Evolutionary conservation across 1,140 invertebrate species (phyloP), one percentile per base, ranked within the genome.

Genomic region (Pachypsylla venusta): DNA sequence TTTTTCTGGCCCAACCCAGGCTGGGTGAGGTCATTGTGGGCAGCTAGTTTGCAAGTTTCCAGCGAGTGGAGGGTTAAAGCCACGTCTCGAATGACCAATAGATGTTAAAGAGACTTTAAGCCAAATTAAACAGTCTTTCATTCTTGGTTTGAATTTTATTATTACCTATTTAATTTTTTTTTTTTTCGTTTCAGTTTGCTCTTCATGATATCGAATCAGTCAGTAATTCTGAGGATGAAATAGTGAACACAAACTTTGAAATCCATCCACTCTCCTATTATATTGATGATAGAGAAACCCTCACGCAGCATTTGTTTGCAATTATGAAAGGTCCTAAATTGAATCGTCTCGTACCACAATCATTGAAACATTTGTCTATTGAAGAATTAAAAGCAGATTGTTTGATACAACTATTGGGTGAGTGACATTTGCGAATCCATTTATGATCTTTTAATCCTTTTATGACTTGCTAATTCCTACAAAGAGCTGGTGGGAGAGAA

Each of bases 311-410:
- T 59, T 61, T 69, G 61, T 69, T 69, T 63, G 60, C 63, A 35
- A 56, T 65, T 1, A 42, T 48, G 12, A 24, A 7, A n/a, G 42
- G 42, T 10, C n/a, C 42, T 48, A 48, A 48, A 19, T n/a, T 48
- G 42, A 48, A 48, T 7, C 42, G 42, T 19, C 16, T 48, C n/a
- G 42, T 48, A 48, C 42, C 42, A 19, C 42, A n/a, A 4, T n/a
- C 5, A 5, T 22, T 48, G n/a, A 5, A 22, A n/a, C 61, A 63
- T 27, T 39, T 67, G 24, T 24, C 53, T 40, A 40, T 67, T 24
- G 61, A 65, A 35, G 67, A 68, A 56, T 53, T 69, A 13, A 68
- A 69, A 62, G 59, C 65, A 19, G 65, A 67, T 30, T 69, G 68
- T 62, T 59, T 68, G 16, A 62, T 69, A 10, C 65, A 69, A 53